These are phyloP conservation scores for Drosophila teissieri DNA, from an alignment of 1,140 invertebrate species.

Conservation along the genomic window DNA sequence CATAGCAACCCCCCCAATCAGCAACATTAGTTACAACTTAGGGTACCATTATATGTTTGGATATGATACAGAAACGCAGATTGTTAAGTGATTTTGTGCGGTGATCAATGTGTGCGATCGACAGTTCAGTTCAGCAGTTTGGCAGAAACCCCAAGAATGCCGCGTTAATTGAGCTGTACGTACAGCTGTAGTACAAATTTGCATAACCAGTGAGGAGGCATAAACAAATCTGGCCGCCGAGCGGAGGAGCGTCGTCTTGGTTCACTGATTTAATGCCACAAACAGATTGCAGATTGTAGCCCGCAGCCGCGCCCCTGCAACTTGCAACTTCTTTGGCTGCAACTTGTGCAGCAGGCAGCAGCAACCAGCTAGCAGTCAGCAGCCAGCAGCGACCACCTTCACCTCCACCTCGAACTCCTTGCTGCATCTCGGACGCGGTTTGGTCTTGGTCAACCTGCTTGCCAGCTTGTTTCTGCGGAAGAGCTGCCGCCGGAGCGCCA, in stretches of 20 bases:
- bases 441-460: constrained; percentile 52
- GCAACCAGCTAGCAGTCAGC: not conserved
- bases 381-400: constrained; percentile 24
- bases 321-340: constrained; percentile 8
- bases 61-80: not conserved
- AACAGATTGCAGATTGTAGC: constrained; percentile 79
- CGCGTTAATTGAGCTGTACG: constrained; percentile 77
- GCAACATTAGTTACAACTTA: not conserved
- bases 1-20: constrained; percentile 3
- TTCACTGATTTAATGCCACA: constrained; percentile 83
- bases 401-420: constrained; percentile 38
- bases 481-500: constrained; percentile 54
- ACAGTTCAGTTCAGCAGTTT: constrained; percentile 13
- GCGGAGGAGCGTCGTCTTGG: constrained; percentile 74
- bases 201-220: constrained; percentile 52
- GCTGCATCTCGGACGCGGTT: constrained; percentile 17
- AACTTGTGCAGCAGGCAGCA: constrained; percentile 6
- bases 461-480: constrained; percentile 79
- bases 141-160: constrained; percentile 26
- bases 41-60: not conserved
- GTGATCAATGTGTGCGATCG: constrained; percentile 32
- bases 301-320: constrained; percentile 49
- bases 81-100: constrained; percentile 10
- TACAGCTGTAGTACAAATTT: constrained; percentile 74
- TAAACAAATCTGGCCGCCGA: constrained; percentile 76